Percentiles rank a stretch among this genome's conserved stretches.
Evolutionary conservation across 2,113 vertebrate species (phyloP).

Genomic region (Australoheros scitulus): DNA sequence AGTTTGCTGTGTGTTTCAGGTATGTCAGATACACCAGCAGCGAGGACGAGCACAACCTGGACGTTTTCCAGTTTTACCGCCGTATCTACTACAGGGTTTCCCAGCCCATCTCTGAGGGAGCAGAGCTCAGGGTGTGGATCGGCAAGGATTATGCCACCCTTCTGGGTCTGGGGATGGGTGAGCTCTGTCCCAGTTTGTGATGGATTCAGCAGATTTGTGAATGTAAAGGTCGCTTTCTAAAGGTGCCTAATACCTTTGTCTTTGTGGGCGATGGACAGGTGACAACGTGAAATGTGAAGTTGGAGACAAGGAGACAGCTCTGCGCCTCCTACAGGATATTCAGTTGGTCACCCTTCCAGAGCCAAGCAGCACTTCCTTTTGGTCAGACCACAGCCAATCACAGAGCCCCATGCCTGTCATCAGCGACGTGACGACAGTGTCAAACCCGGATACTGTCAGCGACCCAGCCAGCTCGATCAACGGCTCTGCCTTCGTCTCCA

Average conservation of each 20-base stretch:
- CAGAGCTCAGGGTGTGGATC: conserved; percentile 79
- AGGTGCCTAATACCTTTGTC: not conserved
- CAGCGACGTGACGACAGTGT: conserved; percentile 57
- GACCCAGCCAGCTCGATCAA: conserved; percentile 5
- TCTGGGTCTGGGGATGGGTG: conserved; percentile 77
- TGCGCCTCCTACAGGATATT: conserved; percentile 80
- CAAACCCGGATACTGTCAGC: conserved; percentile 23
- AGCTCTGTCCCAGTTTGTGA: not conserved
- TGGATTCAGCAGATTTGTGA: not conserved
- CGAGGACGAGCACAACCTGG: conserved; percentile 78
- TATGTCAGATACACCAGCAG: conserved; percentile 74
- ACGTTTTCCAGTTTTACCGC: conserved; percentile 78
- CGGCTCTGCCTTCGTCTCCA: conserved; percentile 5
- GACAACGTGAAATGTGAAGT: conserved; percentile 77
- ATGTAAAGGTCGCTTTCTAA: not conserved
- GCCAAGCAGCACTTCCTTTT: conserved; percentile 52
- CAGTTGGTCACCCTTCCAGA: conserved; percentile 72
- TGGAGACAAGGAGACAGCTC: conserved; percentile 78
- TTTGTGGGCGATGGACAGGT: conserved; percentile 24
- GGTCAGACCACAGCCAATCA: conserved; percentile 63
- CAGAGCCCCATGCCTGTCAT: conserved; percentile 66
- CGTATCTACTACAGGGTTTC: conserved; percentile 80
- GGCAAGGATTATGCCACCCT: conserved; percentile 78
- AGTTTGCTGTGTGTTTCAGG: conserved; percentile 47
- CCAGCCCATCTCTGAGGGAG: conserved; percentile 69